Evolutionary conservation across 2,797 vertebrate genomes (phyloP).

Genomic region (Buphagus erythrorhynchus): DNA sequence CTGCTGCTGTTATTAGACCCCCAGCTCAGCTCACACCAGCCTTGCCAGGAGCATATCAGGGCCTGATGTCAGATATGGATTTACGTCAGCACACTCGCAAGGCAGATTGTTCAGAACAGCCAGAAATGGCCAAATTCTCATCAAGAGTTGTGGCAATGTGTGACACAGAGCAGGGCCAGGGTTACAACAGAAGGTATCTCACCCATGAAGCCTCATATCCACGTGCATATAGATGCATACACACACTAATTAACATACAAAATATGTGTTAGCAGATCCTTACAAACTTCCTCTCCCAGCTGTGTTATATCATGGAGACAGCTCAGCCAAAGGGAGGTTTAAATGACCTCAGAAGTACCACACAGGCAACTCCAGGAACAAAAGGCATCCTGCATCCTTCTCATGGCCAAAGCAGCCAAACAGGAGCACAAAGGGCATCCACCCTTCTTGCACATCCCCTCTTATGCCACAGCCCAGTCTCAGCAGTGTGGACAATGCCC

Average conservation of each 20-base stretch:
- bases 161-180: background rate
- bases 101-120: background rate
- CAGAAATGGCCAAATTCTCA: background rate
- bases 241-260: background rate
- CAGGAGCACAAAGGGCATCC: background rate
- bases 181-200: background rate
- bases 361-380: background rate
- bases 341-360: background rate
- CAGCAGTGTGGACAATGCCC: background rate
- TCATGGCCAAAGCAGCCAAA: background rate
- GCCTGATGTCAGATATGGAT: conserved; percentile 14
- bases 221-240: accelerated
- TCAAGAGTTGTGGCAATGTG: background rate
- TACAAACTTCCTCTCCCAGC: background rate
- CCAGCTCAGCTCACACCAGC: background rate
- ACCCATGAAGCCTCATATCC: background rate
- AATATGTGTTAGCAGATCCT: accelerated
- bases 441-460: background rate
- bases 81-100: background rate
- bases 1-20: conserved; percentile 27
- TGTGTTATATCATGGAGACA: accelerated
- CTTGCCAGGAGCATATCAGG: background rate
- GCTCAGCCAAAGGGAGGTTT: background rate
- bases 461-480: background rate
- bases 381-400: background rate